These are phyloP conservation scores for Mormyrops attenuatus DNA, from an alignment of 2,797 vertebrate species.

Conservation along the genomic window DNA sequence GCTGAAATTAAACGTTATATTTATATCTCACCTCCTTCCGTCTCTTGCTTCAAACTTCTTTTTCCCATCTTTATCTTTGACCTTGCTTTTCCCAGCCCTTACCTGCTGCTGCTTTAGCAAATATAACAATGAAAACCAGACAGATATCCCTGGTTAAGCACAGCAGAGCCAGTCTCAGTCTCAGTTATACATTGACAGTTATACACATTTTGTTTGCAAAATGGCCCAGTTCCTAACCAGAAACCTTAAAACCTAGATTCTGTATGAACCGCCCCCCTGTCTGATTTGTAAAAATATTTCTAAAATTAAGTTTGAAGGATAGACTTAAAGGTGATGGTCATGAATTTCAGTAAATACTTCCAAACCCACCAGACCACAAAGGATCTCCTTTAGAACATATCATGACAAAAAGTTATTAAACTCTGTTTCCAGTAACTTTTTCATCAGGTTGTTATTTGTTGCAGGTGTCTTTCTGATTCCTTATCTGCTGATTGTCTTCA, in stretches of 20 bases:
- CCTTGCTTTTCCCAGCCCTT: neutral
- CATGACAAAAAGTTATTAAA: neutral
- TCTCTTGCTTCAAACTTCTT: neutral
- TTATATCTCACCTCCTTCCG: neutral
- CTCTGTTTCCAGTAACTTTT: neutral
- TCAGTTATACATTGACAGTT: neutral
- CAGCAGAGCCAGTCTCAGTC: neutral
- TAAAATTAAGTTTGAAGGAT: neutral
- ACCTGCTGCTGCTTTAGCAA: neutral
- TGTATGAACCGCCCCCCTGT: neutral
- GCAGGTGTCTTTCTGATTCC: conserved; percentile 86
- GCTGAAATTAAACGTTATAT: neutral
- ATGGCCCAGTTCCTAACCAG: neutral
- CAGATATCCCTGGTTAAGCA: neutral
- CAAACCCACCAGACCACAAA: neutral
- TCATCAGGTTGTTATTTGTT: conserved; percentile 14
- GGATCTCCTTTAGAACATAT: neutral
- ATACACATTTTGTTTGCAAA: neutral
- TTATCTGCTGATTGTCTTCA: conserved; percentile 79
- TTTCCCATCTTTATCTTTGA: neutral
- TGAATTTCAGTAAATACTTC: neutral
- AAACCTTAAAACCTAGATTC: conserved; percentile 1
- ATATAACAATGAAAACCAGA: neutral
- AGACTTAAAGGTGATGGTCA: neutral
- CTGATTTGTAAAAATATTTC: neutral